phyloP scores from a whole-genome alignment of 2,113 vertebrate species.

The Riparia riparia region DNA sequence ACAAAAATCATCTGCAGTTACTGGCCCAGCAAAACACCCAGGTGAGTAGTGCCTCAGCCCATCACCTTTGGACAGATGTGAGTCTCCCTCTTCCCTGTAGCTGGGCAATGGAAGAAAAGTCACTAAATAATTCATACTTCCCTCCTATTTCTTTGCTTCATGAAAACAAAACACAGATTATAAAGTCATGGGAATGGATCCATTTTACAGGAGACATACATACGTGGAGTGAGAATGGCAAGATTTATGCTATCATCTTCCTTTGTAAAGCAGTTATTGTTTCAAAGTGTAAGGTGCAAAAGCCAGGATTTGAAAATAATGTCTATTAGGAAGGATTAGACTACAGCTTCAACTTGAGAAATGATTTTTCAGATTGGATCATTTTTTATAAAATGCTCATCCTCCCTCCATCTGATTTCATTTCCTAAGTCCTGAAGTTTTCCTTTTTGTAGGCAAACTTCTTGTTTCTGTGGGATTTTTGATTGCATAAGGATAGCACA shows the following conservation, averaged over 20 bases:
- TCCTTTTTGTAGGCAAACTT: not conserved
- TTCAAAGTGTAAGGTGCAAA: not conserved
- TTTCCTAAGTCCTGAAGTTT: not conserved
- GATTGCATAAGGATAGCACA: constrained; percentile 7
- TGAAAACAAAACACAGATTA: not conserved
- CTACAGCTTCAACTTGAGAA: not conserved
- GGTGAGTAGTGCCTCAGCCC: not conserved
- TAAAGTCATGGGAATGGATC: not conserved
- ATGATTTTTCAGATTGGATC: not conserved
- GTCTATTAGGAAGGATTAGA: not conserved
- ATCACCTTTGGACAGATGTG: not conserved
- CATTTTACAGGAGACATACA: not conserved
- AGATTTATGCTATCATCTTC: not conserved
- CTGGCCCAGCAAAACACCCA: not conserved
- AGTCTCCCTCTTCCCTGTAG: not conserved
- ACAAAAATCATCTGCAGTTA: not conserved
- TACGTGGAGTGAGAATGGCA: not conserved
- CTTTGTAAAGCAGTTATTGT: not conserved
- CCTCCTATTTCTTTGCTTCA: not conserved
- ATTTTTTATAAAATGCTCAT: not conserved
- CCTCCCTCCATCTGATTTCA: not conserved
- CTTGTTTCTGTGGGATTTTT: constrained; percentile 5
- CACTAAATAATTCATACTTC: not conserved
- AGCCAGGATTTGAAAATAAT: not conserved
- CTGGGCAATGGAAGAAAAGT: not conserved